These are phyloP conservation scores for Atractosteus spatula DNA, from an alignment of 2,113 vertebrate genomes.

Conservation along the genomic window DNA sequence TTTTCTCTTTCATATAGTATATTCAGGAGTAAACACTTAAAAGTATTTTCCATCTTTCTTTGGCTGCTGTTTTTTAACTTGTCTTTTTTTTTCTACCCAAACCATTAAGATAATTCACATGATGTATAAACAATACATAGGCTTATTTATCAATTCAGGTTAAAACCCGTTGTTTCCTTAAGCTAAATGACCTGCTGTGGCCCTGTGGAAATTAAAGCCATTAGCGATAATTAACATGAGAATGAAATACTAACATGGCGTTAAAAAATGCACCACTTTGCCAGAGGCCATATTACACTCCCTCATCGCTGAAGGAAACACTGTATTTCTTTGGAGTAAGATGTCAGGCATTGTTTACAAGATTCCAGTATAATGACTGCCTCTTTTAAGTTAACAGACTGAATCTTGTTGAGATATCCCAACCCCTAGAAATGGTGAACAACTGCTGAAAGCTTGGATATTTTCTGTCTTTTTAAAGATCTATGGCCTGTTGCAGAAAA, in stretches of 20 bases:
- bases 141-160: constrained; percentile 40
- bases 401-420: background rate
- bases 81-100: constrained; percentile 17
- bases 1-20: constrained; percentile 58
- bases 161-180: constrained; percentile 43
- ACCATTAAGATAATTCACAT: constrained; percentile 52
- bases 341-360: constrained; percentile 1
- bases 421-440: background rate
- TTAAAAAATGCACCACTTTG: constrained; percentile 15
- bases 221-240: constrained; percentile 54
- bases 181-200: constrained; percentile 49
- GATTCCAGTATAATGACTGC: background rate
- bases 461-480: constrained; percentile 31
- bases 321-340: constrained; percentile 11
- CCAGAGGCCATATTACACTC: constrained; percentile 38
- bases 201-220: constrained; percentile 47
- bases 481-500: constrained; percentile 17
- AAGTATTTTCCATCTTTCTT: background rate
- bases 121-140: constrained; percentile 47
- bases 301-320: constrained; percentile 24
- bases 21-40: constrained; percentile 45
- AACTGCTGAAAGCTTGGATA: background rate
- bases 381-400: constrained; percentile 1
- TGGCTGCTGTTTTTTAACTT: background rate
- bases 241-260: constrained; percentile 50